Conservation (phyloP, 2,113 vertebrate species). For the Mystacornis crossleyi region DNA sequence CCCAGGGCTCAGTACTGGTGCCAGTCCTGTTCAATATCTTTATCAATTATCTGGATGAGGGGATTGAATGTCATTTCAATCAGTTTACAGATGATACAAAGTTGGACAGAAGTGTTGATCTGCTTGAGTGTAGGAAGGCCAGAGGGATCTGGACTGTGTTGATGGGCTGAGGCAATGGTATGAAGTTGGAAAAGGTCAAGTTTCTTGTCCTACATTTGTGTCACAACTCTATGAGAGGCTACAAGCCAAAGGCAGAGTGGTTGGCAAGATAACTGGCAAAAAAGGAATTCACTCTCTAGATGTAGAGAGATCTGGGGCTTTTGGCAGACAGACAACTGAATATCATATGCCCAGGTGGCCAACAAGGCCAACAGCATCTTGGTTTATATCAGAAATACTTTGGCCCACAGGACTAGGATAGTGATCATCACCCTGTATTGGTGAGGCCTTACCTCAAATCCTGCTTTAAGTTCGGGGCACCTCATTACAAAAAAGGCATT, state of each 20-base stretch:
- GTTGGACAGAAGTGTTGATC: not conserved
- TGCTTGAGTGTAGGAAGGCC: not conserved
- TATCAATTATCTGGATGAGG: not conserved
- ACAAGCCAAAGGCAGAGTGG: not conserved
- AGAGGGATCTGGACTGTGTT: not conserved
- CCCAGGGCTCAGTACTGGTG: not conserved
- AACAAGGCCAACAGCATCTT: not conserved
- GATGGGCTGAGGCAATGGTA: not conserved
- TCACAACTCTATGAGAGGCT: not conserved
- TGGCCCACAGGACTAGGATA: not conserved
- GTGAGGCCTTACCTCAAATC: fast-evolving
- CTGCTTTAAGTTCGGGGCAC: not conserved
- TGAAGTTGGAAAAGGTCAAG: not conserved
- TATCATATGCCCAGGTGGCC: too few relatives aligned
- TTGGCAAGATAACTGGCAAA: not conserved
- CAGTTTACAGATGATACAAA: not conserved
- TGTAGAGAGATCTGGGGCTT: not conserved
- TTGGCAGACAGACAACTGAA: not conserved
- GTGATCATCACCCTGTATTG: not conserved
- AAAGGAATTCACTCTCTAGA: not conserved
- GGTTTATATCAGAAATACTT: not conserved
- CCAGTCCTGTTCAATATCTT: not conserved
- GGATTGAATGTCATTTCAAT: not conserved
- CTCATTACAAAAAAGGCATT: not conserved
- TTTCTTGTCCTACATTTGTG: not conserved